Evolutionary conservation across 2,113 vertebrate genomes (phyloP), one percentile per base, ranked within the genome.

Genomic region (Puffinus mauretanicus): DNA sequence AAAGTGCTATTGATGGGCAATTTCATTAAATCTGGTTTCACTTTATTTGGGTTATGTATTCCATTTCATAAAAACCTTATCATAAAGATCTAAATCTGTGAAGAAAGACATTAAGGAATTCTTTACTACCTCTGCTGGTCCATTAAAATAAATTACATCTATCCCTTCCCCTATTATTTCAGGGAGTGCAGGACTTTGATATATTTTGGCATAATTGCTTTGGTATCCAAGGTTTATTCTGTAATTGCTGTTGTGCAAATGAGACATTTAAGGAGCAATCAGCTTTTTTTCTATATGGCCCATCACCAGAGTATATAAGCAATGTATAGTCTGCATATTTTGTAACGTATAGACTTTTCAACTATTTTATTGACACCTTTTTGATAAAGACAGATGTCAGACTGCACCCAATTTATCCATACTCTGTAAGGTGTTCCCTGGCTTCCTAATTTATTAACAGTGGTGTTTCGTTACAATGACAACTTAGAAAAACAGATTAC

Each of bases 401-500:
- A 76, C 73, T 96, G 44, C 55, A 83, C 86, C 61, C 49, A 92
- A 95, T 96, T 98, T 98, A 97, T 96, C 84, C 90, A 96, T 89
- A 80, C 51, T 75, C 80, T 95, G 55, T 94, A 86, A 97, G 69
- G 83, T 97, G 89, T 95, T 97, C 91, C 93, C 96, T 86, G 88
- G 96, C 90, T 97, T 97, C 96, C 89, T 96, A 96, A 96, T 98
- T 97, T 97, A 97, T 97, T 96, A 98, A 90, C 90, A 94, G 73
- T 78, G 72, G 69, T 96, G 91, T 97, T 98, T 97, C 42, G 60
- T 97, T 98, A 96, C 69, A 84, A 90, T 94, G 97, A 96, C 96
- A 98, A 97, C 92, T 94, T 96, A 85, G 96, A 94, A 96, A 98
- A 98, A 98, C 96, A 97, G 93, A 98, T 97, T 97, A 97, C 94